phyloP scores from a whole-genome alignment of 2,888 invertebrate genomes.

The Apotomis betuletana region DNA sequence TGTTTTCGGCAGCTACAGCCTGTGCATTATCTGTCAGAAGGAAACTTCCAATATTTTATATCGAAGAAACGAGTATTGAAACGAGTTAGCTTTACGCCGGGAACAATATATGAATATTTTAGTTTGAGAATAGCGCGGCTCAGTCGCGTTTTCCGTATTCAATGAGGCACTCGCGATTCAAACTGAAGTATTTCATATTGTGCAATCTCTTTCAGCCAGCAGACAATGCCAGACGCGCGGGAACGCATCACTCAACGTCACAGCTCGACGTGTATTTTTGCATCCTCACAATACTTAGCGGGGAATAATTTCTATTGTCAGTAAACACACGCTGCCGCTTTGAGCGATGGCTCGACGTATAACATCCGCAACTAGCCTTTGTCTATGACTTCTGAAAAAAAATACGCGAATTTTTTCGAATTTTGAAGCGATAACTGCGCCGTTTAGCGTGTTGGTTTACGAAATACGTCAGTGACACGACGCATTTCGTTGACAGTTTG shows the following conservation, averaged over 20 bases:
- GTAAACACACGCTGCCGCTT: slow-evolving; percentile 67
- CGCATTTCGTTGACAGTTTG: not conserved
- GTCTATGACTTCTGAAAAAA: slow-evolving; percentile 52
- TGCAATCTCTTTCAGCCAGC: slow-evolving; percentile 76
- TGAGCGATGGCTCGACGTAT: slow-evolving; percentile 57
- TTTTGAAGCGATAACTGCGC: not conserved
- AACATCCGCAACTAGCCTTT: slow-evolving; percentile 56
- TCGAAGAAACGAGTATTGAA: slow-evolving; percentile 45
- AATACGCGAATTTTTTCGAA: slow-evolving; percentile 39
- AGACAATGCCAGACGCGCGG: slow-evolving; percentile 73
- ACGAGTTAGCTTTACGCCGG: slow-evolving; percentile 55
- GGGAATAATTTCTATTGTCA: slow-evolving; percentile 79
- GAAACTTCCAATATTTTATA: slow-evolving; percentile 21
- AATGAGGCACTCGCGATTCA: slow-evolving; percentile 72
- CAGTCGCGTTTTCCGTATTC: slow-evolving; percentile 62
- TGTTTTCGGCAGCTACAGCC: not conserved
- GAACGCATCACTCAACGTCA: slow-evolving; percentile 82
- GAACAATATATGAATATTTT: slow-evolving; percentile 72
- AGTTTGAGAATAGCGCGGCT: slow-evolving; percentile 60
- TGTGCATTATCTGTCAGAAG: not conserved
- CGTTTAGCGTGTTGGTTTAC: slow-evolving; percentile 10
- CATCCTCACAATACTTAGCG: slow-evolving; percentile 74
- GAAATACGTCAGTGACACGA: not conserved
- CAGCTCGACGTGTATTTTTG: slow-evolving; percentile 74
- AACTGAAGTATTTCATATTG: slow-evolving; percentile 79